Conservation (phyloP, 2,797 vertebrate species). For the Gymnothorax javanicus region DNA sequence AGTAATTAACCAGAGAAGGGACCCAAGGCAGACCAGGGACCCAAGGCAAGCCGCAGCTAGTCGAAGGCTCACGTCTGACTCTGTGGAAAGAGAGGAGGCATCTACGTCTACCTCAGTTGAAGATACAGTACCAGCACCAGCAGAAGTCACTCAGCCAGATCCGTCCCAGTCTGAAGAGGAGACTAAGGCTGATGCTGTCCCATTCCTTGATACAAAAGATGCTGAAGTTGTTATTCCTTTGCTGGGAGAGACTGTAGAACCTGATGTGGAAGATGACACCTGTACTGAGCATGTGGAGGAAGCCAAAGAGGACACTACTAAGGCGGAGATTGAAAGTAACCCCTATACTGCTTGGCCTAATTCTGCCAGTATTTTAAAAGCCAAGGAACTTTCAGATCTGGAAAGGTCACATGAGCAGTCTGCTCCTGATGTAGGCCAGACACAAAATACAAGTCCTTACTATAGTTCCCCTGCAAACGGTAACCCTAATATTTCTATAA, state of each 20-base stretch:
- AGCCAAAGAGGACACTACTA: slow-evolving; percentile 52
- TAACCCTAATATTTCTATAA: slow-evolving; percentile 62
- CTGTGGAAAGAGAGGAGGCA: slow-evolving; percentile 60
- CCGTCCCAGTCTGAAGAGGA: slow-evolving; percentile 50
- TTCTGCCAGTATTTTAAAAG: slow-evolving; percentile 76
- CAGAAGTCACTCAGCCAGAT: slow-evolving; percentile 31
- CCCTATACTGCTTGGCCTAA: slow-evolving; percentile 80
- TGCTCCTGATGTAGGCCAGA: slow-evolving; percentile 62
- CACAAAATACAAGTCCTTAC: slow-evolving; percentile 64
- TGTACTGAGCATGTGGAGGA: slow-evolving; percentile 54
- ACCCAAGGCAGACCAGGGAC: slow-evolving; percentile 87
- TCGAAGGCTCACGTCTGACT: slow-evolving; percentile 63
- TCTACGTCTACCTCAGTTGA: slow-evolving; percentile 55
- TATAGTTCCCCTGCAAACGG: slow-evolving; percentile 56
- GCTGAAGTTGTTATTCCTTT: slow-evolving; percentile 74
- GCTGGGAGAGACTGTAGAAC: slow-evolving; percentile 75
- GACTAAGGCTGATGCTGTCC: slow-evolving; percentile 59
- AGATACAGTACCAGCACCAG: slow-evolving; percentile 46
- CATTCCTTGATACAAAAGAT: slow-evolving; percentile 64
- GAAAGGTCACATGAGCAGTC: slow-evolving; percentile 72
- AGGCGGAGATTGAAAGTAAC: slow-evolving; percentile 62
- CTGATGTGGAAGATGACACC: slow-evolving; percentile 70
- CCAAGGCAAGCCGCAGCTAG: slow-evolving; percentile 75
- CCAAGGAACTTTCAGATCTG: slow-evolving; percentile 61
- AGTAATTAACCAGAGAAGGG: slow-evolving; percentile 76